These are phyloP conservation scores for Pandion haliaetus DNA, from an alignment of 2,113 vertebrate genomes.

Conservation along the genomic window DNA sequence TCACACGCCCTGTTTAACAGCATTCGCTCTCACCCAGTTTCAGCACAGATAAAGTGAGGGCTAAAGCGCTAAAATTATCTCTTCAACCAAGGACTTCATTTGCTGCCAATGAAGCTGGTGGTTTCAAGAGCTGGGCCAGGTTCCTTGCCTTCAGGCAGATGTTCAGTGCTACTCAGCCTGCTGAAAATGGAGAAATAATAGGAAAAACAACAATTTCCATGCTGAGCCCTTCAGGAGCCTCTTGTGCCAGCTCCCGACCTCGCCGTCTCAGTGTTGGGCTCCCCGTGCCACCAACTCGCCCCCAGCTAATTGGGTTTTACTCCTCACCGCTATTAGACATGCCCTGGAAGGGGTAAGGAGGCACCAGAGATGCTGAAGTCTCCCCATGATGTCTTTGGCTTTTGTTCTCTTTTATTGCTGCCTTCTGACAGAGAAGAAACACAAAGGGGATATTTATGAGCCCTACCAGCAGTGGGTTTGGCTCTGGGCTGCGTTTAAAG, in stretches of 20 bases:
- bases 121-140: slow-evolving; percentile 24
- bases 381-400: background rate
- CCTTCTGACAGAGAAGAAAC: background rate
- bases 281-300: background rate
- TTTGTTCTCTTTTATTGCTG: background rate
- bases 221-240: background rate
- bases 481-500: slow-evolving; percentile 35
- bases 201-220: background rate
- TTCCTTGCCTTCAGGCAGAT: slow-evolving; percentile 37
- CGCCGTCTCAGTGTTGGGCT: background rate
- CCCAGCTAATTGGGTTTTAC: background rate
- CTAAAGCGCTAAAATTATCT: background rate
- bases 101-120: background rate
- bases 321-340: background rate
- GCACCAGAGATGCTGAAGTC: background rate
- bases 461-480: background rate
- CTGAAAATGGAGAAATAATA: slow-evolving; percentile 14
- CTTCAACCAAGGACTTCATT: background rate
- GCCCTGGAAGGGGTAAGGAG: background rate
- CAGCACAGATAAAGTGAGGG: background rate
- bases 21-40: background rate
- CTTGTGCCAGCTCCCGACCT: background rate
- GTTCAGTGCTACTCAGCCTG: background rate
- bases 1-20: background rate
- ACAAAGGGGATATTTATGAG: slow-evolving; percentile 40